Evolutionary conservation across 2,888 invertebrate genomes (phyloP).

Genomic region (Brenthis ino): DNA sequence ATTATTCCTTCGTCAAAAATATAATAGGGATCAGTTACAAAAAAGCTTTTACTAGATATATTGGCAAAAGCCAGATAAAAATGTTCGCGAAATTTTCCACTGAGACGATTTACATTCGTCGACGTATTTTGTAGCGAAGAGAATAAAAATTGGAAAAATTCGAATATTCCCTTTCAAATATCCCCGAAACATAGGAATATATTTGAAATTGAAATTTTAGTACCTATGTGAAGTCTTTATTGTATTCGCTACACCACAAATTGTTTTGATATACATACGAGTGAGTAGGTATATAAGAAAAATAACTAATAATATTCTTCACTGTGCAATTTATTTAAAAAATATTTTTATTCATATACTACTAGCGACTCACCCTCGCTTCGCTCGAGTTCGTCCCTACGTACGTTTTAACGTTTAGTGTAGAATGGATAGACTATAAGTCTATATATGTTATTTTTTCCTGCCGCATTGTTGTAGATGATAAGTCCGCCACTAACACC

Average conservation of each 20-base stretch:
- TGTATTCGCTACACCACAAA: not conserved
- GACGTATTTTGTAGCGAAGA: not conserved
- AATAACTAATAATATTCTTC: not conserved
- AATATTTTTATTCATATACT: too few species aligned
- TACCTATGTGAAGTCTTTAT: slow-evolving; percentile 4
- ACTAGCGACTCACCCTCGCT: too few species aligned
- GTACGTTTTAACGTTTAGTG: too few species aligned
- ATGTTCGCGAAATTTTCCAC: not conserved
- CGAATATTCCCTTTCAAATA: slow-evolving; percentile 2
- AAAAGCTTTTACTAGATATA: too few species aligned
- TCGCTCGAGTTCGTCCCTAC: too few species aligned
- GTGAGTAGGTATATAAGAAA: not conserved
- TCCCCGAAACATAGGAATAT: slow-evolving; percentile 3
- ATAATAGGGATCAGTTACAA: too few species aligned
- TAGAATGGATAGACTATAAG: too few species aligned
- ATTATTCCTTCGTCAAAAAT: too few species aligned
- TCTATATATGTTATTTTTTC: too few species aligned
- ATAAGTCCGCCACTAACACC: too few species aligned
- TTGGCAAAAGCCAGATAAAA: not conserved
- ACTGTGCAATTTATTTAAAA: too few species aligned
- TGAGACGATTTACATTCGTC: slow-evolving; percentile 3
- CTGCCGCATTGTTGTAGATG: too few species aligned
- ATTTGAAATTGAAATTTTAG: slow-evolving; percentile 24
- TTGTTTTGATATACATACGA: slow-evolving; percentile 3
- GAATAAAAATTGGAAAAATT: slow-evolving; percentile 14